Base-by-base conservation (phyloP, 2,113 vertebrate species). In the Hiodon alosoides region DNA sequence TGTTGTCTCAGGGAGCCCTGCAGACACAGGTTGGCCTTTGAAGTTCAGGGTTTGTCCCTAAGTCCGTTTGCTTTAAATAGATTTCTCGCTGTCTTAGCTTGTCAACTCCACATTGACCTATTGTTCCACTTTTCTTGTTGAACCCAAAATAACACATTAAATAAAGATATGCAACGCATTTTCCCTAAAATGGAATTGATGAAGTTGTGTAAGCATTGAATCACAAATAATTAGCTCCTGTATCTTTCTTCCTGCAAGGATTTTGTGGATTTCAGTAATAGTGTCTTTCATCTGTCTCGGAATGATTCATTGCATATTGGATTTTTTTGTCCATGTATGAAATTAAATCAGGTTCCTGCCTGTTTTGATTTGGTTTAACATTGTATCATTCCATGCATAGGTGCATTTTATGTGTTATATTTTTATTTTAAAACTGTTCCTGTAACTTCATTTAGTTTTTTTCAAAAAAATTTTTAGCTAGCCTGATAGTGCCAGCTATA, bases 401-500 rank as follows among this genome's bases (percentile, higher is more conserved):
- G 16, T 74, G 67, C 60, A 64, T 66, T 52, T 66, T 53, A 70
- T 69, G 73, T 67, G 65, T 77, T 79, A 64, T 47, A 75, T 78
- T 82, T 80, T 82, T 68, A 79, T 82, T 84, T 78, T 66, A 51
- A 54, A 71, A 48, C 62, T 61, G 72, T 65, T 72, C n/a, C 65
- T 79, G 48, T 9, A 70, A 69, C 76, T 77, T 78, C 47, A 77
- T 79, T 81, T 74, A 60, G 71, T 83, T 31, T 76, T 78, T 78
- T 81, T 76, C 68, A 78, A 76, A 78, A 81, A 78, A 47, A 74
- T 67, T 73, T 69, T 80, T 79, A 81, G 57, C 16, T 78, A 62
- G 58, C 46, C 58, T 65, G 31, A 71, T 79, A 79, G 77, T 81
- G 77, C 61, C 60, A 69, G 10, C 47, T 70, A 67, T 68, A 51